phyloP scores from a whole-genome alignment of 1,140 invertebrate species.

The Drosophila tropicalis region DNA sequence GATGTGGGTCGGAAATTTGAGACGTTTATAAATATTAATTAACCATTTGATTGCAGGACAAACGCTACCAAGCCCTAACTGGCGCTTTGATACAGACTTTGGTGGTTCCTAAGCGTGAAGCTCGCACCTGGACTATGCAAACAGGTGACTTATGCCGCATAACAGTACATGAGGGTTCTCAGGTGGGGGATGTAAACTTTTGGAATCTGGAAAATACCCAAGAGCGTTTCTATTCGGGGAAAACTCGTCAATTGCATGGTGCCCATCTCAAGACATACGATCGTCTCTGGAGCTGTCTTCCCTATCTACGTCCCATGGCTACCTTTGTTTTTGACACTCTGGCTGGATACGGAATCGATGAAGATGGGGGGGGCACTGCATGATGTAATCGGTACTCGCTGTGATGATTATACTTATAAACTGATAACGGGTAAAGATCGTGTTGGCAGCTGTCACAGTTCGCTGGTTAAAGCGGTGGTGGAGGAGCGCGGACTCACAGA shows the following conservation, averaged over 20 bases:
- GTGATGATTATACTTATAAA: conserved; percentile 84
- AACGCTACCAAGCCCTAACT: conserved; percentile 67
- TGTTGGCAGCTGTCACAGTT: conserved; percentile 83
- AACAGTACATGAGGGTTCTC: conserved; percentile 81
- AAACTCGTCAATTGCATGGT: conserved; percentile 84
- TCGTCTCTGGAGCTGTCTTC: conserved; percentile 84
- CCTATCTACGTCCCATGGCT: conserved; percentile 84
- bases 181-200: conserved; percentile 84
- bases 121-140: conserved; percentile 82
- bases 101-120: conserved; percentile 81
- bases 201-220: conserved; percentile 84
- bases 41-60: conserved; percentile 36
- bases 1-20: conserved; percentile 48
- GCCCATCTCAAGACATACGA: conserved; percentile 83
- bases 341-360: conserved; percentile 83
- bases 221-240: conserved; percentile 84
- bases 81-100: conserved; percentile 70
- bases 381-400: conserved; percentile 84
- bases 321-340: conserved; percentile 84
- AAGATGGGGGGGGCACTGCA: conserved; percentile 84
- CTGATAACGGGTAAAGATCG: conserved; percentile 83
- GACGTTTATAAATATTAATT: background rate
- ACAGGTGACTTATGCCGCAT: conserved; percentile 82
- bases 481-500: conserved; percentile 82
- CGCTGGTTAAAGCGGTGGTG: conserved; percentile 82